These are phyloP conservation scores for Caiman crocodilus DNA, from an alignment of 2,797 vertebrate genomes.

Conservation along the genomic window DNA sequence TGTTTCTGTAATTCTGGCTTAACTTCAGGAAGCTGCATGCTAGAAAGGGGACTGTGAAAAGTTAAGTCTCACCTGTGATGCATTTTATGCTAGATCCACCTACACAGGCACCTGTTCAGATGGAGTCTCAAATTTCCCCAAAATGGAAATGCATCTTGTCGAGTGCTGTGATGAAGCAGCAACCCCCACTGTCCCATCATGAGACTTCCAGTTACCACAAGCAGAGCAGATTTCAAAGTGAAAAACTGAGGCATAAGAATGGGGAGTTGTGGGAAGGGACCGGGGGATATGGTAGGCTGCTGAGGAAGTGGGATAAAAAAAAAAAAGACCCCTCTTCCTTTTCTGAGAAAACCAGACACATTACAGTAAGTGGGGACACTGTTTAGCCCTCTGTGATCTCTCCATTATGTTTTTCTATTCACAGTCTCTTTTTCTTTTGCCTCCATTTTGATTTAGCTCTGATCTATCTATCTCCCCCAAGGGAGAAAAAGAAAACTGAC, in stretches of 20 bases:
- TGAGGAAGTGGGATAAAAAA: background rate
- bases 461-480: background rate
- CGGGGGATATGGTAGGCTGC: background rate
- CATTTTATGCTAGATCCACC: constrained; percentile 29
- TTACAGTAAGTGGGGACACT: background rate
- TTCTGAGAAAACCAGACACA: background rate
- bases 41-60: constrained; percentile 64
- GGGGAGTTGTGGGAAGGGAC: background rate
- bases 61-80: constrained; percentile 76
- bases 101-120: constrained; percentile 62
- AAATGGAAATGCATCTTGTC: constrained; percentile 58
- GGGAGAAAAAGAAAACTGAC: constrained; percentile 79
- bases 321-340: background rate
- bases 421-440: background rate
- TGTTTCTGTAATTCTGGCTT: constrained; percentile 1
- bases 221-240: background rate
- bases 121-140: constrained; percentile 47
- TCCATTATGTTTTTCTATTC: background rate
- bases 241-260: background rate
- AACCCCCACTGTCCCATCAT: background rate
- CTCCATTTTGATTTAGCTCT: background rate
- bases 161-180: constrained; percentile 63
- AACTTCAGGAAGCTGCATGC: background rate
- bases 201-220: constrained; percentile 20
- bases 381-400: background rate